Conservation (phyloP, 92 coral and sea anemone species). For the Porites lobata region DNA sequence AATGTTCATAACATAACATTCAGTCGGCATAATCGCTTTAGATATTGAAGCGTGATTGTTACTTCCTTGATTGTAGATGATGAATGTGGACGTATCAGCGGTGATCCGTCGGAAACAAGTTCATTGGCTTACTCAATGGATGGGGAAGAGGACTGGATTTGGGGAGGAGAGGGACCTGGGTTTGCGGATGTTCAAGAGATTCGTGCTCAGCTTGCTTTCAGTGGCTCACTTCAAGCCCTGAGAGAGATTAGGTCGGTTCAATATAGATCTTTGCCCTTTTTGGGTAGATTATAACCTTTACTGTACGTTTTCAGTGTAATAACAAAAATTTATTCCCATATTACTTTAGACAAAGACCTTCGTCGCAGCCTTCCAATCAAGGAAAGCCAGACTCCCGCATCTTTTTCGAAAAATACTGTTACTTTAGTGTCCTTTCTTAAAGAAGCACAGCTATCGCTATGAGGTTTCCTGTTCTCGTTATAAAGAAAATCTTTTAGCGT, state of each 20-base stretch:
- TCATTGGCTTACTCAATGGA: conserved; percentile 94
- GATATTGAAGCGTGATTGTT: neutral
- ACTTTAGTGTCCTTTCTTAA: too few species aligned
- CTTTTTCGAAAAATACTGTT: too few species aligned
- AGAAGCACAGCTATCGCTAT: too few species aligned
- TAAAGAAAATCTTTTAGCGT: too few species aligned
- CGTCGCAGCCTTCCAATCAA: too few species aligned
- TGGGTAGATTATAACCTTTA: neutral
- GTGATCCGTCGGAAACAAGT: conserved; percentile 95
- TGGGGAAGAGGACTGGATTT: conserved; percentile 97
- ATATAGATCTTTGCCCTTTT: neutral
- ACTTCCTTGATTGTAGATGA: conserved; percentile 45
- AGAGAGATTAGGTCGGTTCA: conserved; percentile 83
- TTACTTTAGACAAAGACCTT: too few species aligned
- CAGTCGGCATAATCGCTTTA: too few species aligned
- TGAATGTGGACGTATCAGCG: conserved; percentile 85
- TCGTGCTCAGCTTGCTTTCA: conserved; percentile 85
- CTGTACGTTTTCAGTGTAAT: neutral
- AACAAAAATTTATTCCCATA: too few species aligned
- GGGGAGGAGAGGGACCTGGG: conserved; percentile 88
- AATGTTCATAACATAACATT: too few species aligned
- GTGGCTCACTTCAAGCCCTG: conserved; percentile 87
- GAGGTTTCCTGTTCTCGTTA: too few species aligned
- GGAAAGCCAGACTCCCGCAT: too few species aligned
- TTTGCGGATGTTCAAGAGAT: conserved; percentile 84